Evolutionary conservation across 2,797 vertebrate species (phyloP).

Genomic region (Cheracebus regulus): DNA sequence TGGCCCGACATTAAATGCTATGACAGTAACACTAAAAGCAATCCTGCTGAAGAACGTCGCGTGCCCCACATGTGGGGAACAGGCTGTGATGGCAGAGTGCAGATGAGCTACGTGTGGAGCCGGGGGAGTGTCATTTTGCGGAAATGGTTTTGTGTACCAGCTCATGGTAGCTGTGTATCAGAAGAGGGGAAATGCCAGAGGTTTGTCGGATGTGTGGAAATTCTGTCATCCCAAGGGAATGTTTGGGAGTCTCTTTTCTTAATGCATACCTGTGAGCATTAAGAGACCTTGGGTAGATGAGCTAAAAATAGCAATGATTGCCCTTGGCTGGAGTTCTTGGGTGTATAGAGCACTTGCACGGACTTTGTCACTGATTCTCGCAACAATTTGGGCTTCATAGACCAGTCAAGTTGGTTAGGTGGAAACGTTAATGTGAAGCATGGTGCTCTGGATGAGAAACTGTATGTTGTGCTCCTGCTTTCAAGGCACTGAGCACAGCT

Average conservation of each 20-base stretch:
- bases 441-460: not conserved
- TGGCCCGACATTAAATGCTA: conserved; percentile 47
- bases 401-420: not conserved
- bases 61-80: not conserved
- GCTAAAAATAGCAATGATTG: not conserved
- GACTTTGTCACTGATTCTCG: not conserved
- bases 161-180: not conserved
- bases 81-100: not conserved
- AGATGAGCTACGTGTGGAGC: not conserved
- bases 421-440: not conserved
- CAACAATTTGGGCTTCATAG: not conserved
- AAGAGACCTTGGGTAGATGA: not conserved
- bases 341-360: not conserved
- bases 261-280: not conserved
- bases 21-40: not conserved
- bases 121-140: not conserved
- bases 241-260: not conserved
- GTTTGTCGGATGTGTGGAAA: not conserved
- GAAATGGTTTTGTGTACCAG: not conserved
- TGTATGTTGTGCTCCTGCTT: not conserved
- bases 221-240: not conserved
- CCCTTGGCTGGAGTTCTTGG: not conserved
- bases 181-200: not conserved
- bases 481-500: not conserved
- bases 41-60: not conserved